These are phyloP conservation scores for Schrankia costaestrigalis DNA, from an alignment of 2,888 invertebrate species.

Conservation along the genomic window DNA sequence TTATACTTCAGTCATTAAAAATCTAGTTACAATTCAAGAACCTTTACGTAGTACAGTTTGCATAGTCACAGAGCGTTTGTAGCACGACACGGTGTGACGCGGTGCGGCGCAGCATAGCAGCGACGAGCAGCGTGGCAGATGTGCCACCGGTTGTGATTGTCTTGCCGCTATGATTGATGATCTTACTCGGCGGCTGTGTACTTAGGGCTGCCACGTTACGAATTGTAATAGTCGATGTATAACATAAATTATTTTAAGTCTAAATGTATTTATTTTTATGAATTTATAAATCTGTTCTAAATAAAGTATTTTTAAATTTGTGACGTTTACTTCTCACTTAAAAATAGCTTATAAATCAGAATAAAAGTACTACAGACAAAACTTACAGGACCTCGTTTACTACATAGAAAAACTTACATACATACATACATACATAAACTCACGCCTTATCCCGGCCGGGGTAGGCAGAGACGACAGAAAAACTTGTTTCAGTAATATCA, in stretches of 20 bases:
- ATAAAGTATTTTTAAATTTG: no score
- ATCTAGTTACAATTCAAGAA: constrained; percentile 1
- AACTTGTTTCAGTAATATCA: no score
- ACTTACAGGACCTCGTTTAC: no score
- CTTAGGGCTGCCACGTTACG: constrained; percentile 51
- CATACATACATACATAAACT: no score
- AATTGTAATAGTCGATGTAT: neutral
- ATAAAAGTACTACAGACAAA: no score
- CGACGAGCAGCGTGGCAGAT: constrained; percentile 69
- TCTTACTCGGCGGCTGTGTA: constrained; percentile 64
- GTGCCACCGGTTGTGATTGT: constrained; percentile 80
- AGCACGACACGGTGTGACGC: constrained; percentile 11
- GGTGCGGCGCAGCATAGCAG: constrained; percentile 12
- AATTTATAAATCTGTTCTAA: no score
- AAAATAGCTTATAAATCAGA: no score
- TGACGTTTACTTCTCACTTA: no score
- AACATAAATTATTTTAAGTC: no score
- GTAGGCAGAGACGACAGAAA: no score
- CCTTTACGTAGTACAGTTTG: constrained; percentile 10
- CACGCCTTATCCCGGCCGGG: no score
- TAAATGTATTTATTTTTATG: neutral
- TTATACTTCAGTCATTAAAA: neutral
- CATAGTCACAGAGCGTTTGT: constrained; percentile 16
- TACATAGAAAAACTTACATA: no score
- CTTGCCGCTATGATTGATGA: constrained; percentile 80